Percentiles rank a stretch among this genome's conserved stretches.
These are phyloP conservation scores for Aix galericulata DNA, from an alignment of 2,113 vertebrate genomes.

Conservation along the genomic window DNA sequence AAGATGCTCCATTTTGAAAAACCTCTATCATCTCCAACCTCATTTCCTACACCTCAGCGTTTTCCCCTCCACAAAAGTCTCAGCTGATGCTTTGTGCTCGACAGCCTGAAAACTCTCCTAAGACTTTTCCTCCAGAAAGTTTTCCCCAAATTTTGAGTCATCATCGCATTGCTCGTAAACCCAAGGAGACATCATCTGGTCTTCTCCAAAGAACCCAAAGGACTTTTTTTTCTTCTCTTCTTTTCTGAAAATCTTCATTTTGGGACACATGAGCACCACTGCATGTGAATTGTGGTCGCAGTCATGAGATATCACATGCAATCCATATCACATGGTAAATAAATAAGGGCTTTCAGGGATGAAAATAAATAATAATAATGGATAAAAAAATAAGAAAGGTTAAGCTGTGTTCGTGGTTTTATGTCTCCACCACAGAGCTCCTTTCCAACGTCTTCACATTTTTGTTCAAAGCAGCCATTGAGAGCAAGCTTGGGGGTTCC, in stretches of 20 bases:
- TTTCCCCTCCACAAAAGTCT: neutral
- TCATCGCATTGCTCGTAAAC: fast-evolving
- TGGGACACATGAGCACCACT: fast-evolving
- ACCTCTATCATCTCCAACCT: neutral
- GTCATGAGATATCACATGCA: too few relatives aligned
- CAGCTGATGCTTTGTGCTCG: neutral
- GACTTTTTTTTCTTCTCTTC: neutral
- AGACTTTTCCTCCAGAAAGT: neutral
- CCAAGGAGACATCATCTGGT: neutral
- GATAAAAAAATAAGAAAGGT: neutral
- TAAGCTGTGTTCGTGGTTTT: neutral
- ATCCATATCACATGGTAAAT: neutral
- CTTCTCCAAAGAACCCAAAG: neutral
- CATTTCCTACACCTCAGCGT: neutral
- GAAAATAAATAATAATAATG: neutral
- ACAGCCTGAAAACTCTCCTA: neutral
- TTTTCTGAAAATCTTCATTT: neutral
- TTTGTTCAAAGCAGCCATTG: neutral
- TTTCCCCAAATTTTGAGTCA: neutral
- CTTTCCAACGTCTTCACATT: neutral
- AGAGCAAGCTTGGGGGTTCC: neutral
- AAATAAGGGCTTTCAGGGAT: neutral
- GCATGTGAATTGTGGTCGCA: fast-evolving
- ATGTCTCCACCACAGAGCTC: neutral
- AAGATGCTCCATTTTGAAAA: neutral